A percentile compares a stretch with the other conserved stretches of the same genome.
These are phyloP conservation scores for Alces alces DNA, from an alignment of 2,113 vertebrate species.

Conservation along the genomic window DNA sequence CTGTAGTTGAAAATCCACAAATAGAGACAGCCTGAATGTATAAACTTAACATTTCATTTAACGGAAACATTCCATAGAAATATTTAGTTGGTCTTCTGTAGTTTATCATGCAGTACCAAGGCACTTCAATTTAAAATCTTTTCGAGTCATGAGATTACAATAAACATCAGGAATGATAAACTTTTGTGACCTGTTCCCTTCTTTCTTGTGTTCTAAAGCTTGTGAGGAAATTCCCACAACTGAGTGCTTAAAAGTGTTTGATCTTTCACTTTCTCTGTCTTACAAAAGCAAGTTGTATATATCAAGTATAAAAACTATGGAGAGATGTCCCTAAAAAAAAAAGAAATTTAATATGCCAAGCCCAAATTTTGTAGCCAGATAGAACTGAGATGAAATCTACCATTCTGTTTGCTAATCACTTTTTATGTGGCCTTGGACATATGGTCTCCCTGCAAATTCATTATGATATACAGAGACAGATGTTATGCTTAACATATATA, in stretches of 20 bases:
- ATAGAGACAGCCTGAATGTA: background rate
- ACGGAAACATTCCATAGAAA: background rate
- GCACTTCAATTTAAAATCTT: constrained; percentile 22
- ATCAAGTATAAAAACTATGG: background rate
- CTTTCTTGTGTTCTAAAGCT: background rate
- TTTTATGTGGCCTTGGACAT: background rate
- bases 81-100: background rate
- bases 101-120: background rate
- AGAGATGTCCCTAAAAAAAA: background rate
- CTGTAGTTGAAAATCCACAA: background rate
- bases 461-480: background rate
- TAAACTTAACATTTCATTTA: constrained; percentile 6
- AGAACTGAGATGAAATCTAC: background rate
- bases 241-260: background rate
- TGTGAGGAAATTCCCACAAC: background rate
- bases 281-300: background rate
- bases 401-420: background rate
- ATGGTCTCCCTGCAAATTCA: background rate
- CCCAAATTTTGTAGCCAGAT: background rate
- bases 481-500: background rate
- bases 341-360: background rate
- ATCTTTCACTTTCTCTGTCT: background rate
- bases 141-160: constrained; percentile 8
- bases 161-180: constrained; percentile 6
- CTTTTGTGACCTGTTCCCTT: background rate